Evolutionary conservation across 1,140 invertebrate genomes (phyloP).

Genomic region (Aphelenchoides besseyi): DNA sequence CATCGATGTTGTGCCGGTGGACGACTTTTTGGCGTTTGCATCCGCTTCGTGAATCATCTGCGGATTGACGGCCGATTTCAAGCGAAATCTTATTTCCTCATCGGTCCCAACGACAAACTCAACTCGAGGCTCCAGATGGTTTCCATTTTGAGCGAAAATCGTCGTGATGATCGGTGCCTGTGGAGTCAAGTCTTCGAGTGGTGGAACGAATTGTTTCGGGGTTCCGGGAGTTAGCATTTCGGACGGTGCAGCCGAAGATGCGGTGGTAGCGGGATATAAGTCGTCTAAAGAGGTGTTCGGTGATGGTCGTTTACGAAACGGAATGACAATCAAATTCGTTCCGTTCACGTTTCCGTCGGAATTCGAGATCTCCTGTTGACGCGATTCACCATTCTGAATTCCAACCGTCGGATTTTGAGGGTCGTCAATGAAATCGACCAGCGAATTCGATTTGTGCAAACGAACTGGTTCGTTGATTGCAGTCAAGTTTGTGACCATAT

Average conservation of each 20-base stretch:
- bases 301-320: background rate
- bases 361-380: too few species aligned
- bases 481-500: background rate
- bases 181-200: background rate
- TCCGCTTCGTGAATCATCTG: background rate
- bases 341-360: background rate
- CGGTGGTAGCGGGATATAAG: background rate
- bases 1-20: slow-evolving; percentile 12
- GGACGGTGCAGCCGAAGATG: background rate
- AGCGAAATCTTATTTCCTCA: background rate
- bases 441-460: background rate
- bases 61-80: background rate
- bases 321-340: background rate
- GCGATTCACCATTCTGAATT: too few species aligned
- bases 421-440: slow-evolving; percentile 1
- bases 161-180: background rate
- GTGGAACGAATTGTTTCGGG: background rate
- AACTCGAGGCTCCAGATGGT: background rate
- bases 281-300: background rate
- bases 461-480: background rate
- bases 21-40: background rate
- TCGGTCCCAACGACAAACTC: background rate
- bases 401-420: too few species aligned
- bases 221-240: background rate
- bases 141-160: background rate